Evolutionary conservation across 2,888 invertebrate genomes (phyloP), one percentile per base, ranked within the genome.

Genomic region (Bugula neritina): DNA sequence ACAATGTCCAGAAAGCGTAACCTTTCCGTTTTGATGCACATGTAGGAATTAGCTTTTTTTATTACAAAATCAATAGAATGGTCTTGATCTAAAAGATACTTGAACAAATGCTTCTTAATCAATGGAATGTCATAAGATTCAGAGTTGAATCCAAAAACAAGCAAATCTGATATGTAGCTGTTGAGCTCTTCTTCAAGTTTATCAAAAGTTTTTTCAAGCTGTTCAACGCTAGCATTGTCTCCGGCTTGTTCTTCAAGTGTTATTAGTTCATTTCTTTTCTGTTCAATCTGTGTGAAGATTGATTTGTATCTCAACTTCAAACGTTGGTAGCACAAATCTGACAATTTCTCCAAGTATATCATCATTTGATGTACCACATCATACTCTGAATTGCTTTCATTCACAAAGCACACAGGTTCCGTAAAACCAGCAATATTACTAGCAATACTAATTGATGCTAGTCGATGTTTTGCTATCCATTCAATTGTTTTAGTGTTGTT

Each of bases 131-230:
- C 57, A 57, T 57, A 57, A 25, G 57, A 5, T 3, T 23, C 57
- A 13, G 57, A 57, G n/a, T 57, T 57, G 57, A 57, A 57, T 57
- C 57, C 57, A 25, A 57, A 57, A 10, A 57, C 57, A 5, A n/a
- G 57, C 5, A 57, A 25, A 23, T 57, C 57, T 5, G 10, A 21
- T 57, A 57, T 21, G 25, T 57, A 57, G 3, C 23, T 5, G 13
- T 57, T 23, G 5, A 57, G 27, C n/a, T 57, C 57, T 57, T 57
- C 23, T n/a, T 57, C 57, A 13, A 57, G 23, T 10, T 10, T 57
- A 25, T 57, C 57, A n/a, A 25, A 57, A 17, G 5, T 57, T 10
- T 23, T 21, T 57, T 57, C 57, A 3, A 57, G 5, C 27, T 57
- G 25, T 5, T 57, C 57, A 23, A 57, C 57, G n/a, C 57, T 23